Conservation (phyloP, 1,140 invertebrate species). For the Trichogramma pretiosum region DNA sequence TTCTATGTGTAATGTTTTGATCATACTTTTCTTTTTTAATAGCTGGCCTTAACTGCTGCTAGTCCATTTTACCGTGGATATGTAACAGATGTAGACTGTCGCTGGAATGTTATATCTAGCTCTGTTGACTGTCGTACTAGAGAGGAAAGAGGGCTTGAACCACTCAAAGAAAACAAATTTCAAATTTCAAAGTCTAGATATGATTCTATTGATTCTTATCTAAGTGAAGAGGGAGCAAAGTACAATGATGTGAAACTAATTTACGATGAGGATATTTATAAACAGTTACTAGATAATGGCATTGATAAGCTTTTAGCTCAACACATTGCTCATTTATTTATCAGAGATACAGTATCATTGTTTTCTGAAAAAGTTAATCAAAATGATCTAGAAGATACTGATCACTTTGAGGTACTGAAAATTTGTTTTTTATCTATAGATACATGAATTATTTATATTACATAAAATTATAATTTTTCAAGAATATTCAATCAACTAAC, state of each 20-base stretch:
- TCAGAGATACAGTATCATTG: conserved; percentile 90
- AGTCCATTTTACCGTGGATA: conserved; percentile 90
- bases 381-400: conserved; percentile 87
- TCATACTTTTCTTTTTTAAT: conserved; percentile 31
- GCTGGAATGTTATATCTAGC: conserved; percentile 91
- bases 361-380: conserved; percentile 95
- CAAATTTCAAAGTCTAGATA: conserved; percentile 93
- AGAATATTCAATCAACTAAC: conserved; percentile 99
- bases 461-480: conserved; percentile 18
- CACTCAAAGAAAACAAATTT: conserved; percentile 68
- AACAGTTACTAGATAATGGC: conserved; percentile 72
- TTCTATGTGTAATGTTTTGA: background rate
- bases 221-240: conserved; percentile 76
- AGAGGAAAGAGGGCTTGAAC: conserved; percentile 81
- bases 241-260: conserved; percentile 89
- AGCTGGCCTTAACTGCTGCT: conserved; percentile 92
- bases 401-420: conserved; percentile 89
- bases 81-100: conserved; percentile 89
- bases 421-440: conserved; percentile 2
- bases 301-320: conserved; percentile 86
- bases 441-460: conserved; percentile 7
- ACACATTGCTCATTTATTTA: conserved; percentile 97
- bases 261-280: conserved; percentile 76
- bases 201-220: conserved; percentile 95
- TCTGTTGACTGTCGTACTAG: conserved; percentile 93